Evolutionary conservation across 2,113 vertebrate genomes (phyloP).

Genomic region (Plecotus auritus): DNA sequence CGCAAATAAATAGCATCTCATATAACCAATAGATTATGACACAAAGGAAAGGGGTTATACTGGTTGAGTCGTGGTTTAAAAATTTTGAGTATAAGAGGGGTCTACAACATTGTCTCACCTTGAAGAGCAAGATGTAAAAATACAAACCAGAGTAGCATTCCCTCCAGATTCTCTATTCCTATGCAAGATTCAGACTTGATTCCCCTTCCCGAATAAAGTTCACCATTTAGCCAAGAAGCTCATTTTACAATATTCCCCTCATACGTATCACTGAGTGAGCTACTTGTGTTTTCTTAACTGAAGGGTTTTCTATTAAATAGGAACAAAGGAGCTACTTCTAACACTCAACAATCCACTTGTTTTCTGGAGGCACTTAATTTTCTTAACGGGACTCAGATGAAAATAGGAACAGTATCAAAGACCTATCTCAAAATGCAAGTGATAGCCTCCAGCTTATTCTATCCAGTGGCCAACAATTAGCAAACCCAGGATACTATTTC

Average conservation of each 20-base stretch:
- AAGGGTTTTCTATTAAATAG: background rate
- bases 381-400: background rate
- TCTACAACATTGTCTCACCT: background rate
- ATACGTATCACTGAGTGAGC: background rate
- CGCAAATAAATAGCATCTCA: background rate
- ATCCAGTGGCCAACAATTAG: background rate
- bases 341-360: background rate
- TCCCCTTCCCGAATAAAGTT: background rate
- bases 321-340: background rate
- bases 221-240: background rate
- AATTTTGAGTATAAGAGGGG: background rate
- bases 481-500: background rate
- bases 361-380: background rate
- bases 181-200: background rate
- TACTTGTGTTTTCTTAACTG: background rate
- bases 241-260: background rate
- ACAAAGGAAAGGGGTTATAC: background rate
- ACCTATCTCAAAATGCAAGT: constrained; percentile 18
- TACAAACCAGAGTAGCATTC: background rate
- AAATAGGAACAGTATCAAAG: background rate
- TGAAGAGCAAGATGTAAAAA: background rate
- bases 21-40: background rate
- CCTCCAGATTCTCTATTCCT: background rate
- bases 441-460: background rate
- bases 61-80: background rate